These are phyloP conservation scores for Brienomyrus brachyistius DNA, from an alignment of 2,113 vertebrate species.

Conservation along the genomic window DNA sequence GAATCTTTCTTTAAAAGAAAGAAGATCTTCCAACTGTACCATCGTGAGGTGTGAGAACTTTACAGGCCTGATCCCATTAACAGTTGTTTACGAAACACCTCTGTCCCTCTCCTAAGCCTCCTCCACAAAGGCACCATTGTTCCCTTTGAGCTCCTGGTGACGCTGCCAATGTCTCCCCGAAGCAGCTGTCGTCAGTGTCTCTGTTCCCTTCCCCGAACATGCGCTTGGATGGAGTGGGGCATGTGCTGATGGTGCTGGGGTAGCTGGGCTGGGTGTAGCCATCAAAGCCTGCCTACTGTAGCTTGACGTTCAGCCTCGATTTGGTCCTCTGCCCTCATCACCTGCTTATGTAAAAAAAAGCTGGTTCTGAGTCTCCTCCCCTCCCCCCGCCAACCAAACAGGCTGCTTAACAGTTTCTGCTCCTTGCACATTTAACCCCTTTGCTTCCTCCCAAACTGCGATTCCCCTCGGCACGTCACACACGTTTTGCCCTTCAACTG, in stretches of 20 bases:
- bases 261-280: background rate
- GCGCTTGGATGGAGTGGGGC: background rate
- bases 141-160: background rate
- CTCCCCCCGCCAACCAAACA: background rate
- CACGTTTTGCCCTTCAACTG: background rate
- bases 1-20: background rate
- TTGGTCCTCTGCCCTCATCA: background rate
- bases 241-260: background rate
- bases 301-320: background rate
- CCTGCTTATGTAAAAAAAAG: background rate
- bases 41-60: background rate
- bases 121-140: slow-evolving; percentile 13
- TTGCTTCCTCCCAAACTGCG: background rate
- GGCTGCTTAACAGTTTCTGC: background rate
- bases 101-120: background rate
- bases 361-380: background rate
- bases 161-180: background rate
- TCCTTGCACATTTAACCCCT: background rate
- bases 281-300: background rate
- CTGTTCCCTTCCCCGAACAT: background rate
- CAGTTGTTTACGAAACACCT: slow-evolving; percentile 6
- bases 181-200: slow-evolving; percentile 3
- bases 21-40: background rate
- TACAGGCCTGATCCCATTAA: background rate
- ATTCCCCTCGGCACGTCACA: background rate